Conservation (phyloP, 2,888 invertebrate species). For the Lutraria lutraria region DNA sequence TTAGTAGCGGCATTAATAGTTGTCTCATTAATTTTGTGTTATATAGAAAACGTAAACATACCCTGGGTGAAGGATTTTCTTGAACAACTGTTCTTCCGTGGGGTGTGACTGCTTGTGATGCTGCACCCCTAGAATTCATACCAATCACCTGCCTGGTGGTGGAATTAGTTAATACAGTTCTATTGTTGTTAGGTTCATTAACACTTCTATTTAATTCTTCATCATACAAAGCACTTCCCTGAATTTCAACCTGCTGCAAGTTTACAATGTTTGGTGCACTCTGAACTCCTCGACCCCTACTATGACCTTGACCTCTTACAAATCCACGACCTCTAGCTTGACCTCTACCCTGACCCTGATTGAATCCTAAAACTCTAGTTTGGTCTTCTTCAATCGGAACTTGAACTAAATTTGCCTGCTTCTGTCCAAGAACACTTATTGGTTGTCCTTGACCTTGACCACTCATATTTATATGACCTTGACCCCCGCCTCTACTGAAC, state of each 20-base stretch:
- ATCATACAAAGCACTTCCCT: slow-evolving; percentile 37
- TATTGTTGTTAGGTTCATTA: slow-evolving; percentile 19
- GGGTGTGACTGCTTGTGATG: slow-evolving; percentile 20
- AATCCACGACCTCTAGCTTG: not conserved
- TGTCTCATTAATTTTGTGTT: too few species aligned
- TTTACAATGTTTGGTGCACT: slow-evolving; percentile 14
- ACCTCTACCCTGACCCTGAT: slow-evolving; percentile 28
- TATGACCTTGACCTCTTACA: slow-evolving; percentile 14
- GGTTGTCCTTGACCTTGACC: slow-evolving; percentile 30
- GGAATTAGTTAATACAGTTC: slow-evolving; percentile 25
- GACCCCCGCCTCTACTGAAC: slow-evolving; percentile 39
- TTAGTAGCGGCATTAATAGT: too few species aligned
- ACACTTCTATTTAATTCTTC: not conserved
- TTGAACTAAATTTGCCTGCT: slow-evolving; percentile 6
- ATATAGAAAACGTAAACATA: not conserved
- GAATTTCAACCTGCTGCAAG: slow-evolving; percentile 48
- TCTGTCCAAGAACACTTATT: slow-evolving; percentile 47
- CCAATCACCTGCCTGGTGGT: slow-evolving; percentile 17
- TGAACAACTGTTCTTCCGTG: slow-evolving; percentile 30
- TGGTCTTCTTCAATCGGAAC: slow-evolving; percentile 23
- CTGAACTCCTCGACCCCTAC: slow-evolving; percentile 32
- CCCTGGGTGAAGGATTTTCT: not conserved
- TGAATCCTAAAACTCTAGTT: slow-evolving; percentile 23
- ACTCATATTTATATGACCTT: slow-evolving; percentile 18
- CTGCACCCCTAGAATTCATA: slow-evolving; percentile 47